Base-by-base conservation (phyloP, 2,888 invertebrate genomes). In the Thymelicus lineola region DNA sequence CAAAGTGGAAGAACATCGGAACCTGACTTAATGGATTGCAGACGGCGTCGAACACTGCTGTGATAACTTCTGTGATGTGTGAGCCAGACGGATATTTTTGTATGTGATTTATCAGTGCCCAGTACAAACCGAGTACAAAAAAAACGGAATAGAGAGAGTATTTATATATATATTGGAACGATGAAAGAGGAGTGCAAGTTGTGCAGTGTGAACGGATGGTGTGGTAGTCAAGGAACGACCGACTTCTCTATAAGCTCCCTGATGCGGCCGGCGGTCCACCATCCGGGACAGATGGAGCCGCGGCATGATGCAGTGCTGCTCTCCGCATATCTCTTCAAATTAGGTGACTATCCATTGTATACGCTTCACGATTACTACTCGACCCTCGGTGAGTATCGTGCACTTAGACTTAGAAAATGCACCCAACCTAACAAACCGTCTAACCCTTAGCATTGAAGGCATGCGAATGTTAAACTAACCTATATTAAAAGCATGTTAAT, bases 61-160 rank as follows among this genome's bases (percentile, higher is more conserved):
- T 93, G 93, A 93, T 93, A 93, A 73, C 82, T 86, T 83, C 91
- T 93, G 93, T 93, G 93, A 93, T 93, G 90, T 87, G 91, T 85
- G 86, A 87, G 82, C 86, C 84, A 88, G 86, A 86, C 84, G 88
- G 88, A 91, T 93, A 93, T 92, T 93, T 93, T 91, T 93, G 87
- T 92, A 93, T 93, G 93, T 93, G 91, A 93, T 93, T 93, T 93
- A 93, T 84, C 87, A 91, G 90, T 91, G 91, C 90, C 91, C 88
- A 89, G 93, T 93, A 93, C 93, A 93, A 91, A 92, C 92, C 93
- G 91, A 93, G 93, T 93, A 93, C 93, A 91, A 92, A 90, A 93
- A 85, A 92, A 93, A 92, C 88, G 89, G 91, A 91, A 89, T 82
- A 83, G 77, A 77, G 73, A 84, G 81, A 89, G 83, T 83, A 75